Percentiles rank a stretch among this genome's conserved stretches.
phyloP scores from a whole-genome alignment of 1,140 invertebrate species.

The Drosophila busckii region DNA sequence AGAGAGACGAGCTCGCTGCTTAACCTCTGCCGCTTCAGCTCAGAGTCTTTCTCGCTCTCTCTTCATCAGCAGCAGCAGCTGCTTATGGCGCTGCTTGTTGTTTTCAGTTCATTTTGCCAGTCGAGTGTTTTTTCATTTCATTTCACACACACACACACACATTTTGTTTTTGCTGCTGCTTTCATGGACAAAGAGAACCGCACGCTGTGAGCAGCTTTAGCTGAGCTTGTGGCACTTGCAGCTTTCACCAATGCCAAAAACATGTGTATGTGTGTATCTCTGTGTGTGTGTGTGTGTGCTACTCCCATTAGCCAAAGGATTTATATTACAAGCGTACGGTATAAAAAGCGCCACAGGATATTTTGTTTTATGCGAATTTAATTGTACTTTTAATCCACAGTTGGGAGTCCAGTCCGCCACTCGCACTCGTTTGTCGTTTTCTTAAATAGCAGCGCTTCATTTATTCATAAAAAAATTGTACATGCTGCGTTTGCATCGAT shows the following conservation, averaged over 20 bases:
- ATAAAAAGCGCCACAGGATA: slow-evolving; percentile 75
- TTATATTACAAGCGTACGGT: slow-evolving; percentile 70
- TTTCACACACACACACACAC: no score
- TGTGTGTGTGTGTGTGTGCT: slow-evolving; percentile 17
- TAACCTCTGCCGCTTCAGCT: slow-evolving; percentile 44
- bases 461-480: no score
- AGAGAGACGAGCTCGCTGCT: slow-evolving; percentile 38
- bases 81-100: slow-evolving; percentile 4
- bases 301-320: slow-evolving; percentile 67
- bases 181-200: slow-evolving; percentile 27
- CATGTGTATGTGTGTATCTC: slow-evolving; percentile 14
- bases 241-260: slow-evolving; percentile 47
- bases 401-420: slow-evolving; percentile 9
- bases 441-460: background rate
- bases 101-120: slow-evolving; percentile 55
- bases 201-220: slow-evolving; percentile 52
- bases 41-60: background rate
- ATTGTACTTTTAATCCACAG: slow-evolving; percentile 69
- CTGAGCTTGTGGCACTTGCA: slow-evolving; percentile 33
- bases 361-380: slow-evolving; percentile 77
- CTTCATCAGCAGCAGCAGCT: no score
- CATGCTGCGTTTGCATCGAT: no score
- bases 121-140: slow-evolving; percentile 14
- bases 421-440: background rate
- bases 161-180: slow-evolving; percentile 19